Conservation (phyloP, 2,113 vertebrate genomes). For the Zeus faber region DNA sequence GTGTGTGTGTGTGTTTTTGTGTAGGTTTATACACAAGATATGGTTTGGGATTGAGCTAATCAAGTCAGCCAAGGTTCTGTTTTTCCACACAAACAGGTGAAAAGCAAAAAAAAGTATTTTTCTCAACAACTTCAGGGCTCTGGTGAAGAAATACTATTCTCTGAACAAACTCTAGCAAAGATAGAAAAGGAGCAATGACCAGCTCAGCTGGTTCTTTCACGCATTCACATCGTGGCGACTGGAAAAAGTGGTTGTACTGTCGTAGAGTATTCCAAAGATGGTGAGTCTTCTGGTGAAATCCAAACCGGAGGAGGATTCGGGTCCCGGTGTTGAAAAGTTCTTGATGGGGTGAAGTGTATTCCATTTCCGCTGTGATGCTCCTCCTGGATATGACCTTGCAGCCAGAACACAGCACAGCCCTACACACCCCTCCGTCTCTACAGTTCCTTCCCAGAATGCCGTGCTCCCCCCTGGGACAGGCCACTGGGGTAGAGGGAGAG, state of each 20-base stretch:
- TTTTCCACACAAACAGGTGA: conserved; percentile 65
- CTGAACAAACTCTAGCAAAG: conserved; percentile 93
- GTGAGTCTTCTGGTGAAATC: conserved; percentile 36
- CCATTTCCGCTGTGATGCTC: too few species aligned
- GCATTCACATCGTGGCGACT: conserved; percentile 78
- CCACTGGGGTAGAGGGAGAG: conserved; percentile 31
- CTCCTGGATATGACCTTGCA: conserved; percentile 26
- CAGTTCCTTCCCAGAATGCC: conserved; percentile 23
- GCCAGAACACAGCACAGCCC: too few species aligned
- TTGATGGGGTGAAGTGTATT: too few species aligned
- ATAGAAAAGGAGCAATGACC: conserved; percentile 88
- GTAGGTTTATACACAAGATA: conserved; percentile 31
- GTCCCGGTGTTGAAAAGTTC: too few species aligned
- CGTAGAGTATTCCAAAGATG: conserved; percentile 86
- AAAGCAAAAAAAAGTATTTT: conserved; percentile 59
- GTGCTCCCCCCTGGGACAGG: conserved; percentile 24
- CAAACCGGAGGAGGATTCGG: neutral
- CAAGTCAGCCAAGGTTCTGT: conserved; percentile 48
- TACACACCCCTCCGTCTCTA: conserved; percentile 11
- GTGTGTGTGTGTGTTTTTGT: conserved; percentile 25
- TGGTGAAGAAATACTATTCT: conserved; percentile 85
- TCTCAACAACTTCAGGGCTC: conserved; percentile 66
- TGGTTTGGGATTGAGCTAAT: conserved; percentile 31
- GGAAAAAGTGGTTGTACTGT: conserved; percentile 85
- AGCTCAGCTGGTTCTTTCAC: conserved; percentile 90